Base-by-base conservation (phyloP, 2,797 vertebrate species). In the Antennarius maculatus region DNA sequence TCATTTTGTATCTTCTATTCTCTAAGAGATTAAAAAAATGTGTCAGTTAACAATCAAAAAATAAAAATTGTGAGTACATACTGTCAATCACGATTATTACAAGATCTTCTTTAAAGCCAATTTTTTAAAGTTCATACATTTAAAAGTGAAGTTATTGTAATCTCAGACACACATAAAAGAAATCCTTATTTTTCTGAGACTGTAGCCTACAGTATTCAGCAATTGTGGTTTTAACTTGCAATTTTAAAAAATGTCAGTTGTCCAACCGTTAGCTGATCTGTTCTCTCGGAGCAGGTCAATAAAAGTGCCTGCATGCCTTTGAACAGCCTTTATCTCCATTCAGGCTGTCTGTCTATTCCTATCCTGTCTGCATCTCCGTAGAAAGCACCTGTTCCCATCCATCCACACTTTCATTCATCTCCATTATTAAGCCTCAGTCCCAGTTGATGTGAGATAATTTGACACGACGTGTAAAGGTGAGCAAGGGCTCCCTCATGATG, bases 341-440 rank as follows among this genome's bases (percentile, higher is more conserved):
- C 60, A 27, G 41, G 7, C 3, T 5, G 1, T 18, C 55, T 27
- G 56, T 59, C 55, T 23, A 47, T 47, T 41, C 31, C 54, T 49
- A 47, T 50, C n/a, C n/a, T 17, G 54, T 37, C 62, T 60, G 63
- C 6, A 0, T 66, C 55, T 72, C 74, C 41, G 63, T 51, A 45
- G 66, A 54, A 77, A 66, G 70, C 57, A 56, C 63, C 65, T 55
- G 68, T 39, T 75, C 58, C 39, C 49, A 12, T 61, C 29, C 48
- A 52, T 2, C 65, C 71, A 74, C 79, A 61, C 54, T 68, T 81
- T 62, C 68, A 79, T 81, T 81, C 76, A 74, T 85, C 85, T 67
- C 76, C 60, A 61, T 81, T 77, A 82, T 76, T 69, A 66, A 69
- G 46, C 45, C 46, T 69, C 46, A 54, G 77, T 77, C 74, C 59